Percentiles rank a stretch among this genome's conserved stretches.
phyloP scores from a whole-genome alignment of 1,140 invertebrate species.

The Anagrus nilaparvatae region DNA sequence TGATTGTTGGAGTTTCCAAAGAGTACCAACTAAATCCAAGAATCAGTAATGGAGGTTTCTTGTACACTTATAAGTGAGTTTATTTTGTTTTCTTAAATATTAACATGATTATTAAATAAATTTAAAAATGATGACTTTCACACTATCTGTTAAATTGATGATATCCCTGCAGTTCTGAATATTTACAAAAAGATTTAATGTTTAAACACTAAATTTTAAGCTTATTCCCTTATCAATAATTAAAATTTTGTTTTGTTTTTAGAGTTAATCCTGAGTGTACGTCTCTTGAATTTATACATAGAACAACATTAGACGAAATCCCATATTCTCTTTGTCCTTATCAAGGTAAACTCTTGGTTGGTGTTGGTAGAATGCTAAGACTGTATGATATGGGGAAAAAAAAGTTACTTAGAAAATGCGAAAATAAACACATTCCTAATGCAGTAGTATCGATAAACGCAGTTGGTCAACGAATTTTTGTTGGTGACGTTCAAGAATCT shows the following conservation, averaged over 20 bases:
- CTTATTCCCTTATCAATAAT: neutral
- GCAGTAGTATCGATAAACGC: constrained; percentile 88
- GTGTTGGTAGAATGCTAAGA: constrained; percentile 82
- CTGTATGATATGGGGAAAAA: constrained; percentile 97
- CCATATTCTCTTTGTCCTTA: constrained; percentile 82
- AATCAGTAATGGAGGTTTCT: constrained; percentile 64
- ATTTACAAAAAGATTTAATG: constrained; percentile 2
- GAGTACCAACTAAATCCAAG: constrained; percentile 84
- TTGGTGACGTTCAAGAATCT: constrained; percentile 94
- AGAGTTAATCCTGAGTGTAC: constrained; percentile 60
- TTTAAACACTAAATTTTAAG: neutral
- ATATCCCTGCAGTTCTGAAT: constrained; percentile 41
- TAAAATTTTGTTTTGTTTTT: constrained; percentile 26
- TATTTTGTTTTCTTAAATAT: constrained; percentile 3
- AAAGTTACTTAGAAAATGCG: constrained; percentile 94
- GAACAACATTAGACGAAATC: constrained; percentile 90
- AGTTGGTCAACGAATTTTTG: constrained; percentile 87
- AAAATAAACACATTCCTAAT: constrained; percentile 98
- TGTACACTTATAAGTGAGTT: constrained; percentile 77
- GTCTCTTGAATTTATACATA: constrained; percentile 83
- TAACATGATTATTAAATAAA: neutral
- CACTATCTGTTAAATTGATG: constrained; percentile 31
- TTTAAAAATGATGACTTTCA: constrained; percentile 31
- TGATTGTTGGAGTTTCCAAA: constrained; percentile 82
- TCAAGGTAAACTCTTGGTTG: constrained; percentile 84